Percentiles rank a stretch among this genome's conserved stretches.
phyloP scores from a whole-genome alignment of 2,797 vertebrate genomes.

The Thalassophryne amazonica region DNA sequence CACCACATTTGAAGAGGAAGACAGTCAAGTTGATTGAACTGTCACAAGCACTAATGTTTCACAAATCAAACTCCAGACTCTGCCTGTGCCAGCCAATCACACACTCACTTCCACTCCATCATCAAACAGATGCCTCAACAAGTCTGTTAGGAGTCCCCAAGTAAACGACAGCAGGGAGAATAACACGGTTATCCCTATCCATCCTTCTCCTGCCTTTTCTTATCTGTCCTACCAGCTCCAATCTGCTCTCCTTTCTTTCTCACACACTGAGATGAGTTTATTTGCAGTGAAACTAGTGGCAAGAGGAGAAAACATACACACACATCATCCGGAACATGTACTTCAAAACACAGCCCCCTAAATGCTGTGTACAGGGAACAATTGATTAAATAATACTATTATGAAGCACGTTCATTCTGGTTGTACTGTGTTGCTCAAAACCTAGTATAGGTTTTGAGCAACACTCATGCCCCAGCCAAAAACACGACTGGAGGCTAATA shows the following conservation, averaged over 20 bases:
- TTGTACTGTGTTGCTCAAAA: no score
- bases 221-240: slow-evolving; percentile 30
- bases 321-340: slow-evolving; percentile 15
- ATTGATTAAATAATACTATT: no score
- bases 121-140: slow-evolving; percentile 52
- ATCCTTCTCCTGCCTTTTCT: slow-evolving; percentile 4
- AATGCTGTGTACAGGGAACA: no score
- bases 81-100: slow-evolving; percentile 39
- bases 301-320: background rate
- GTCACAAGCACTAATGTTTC: slow-evolving; percentile 1
- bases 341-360: no score
- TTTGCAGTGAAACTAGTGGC: slow-evolving; percentile 7
- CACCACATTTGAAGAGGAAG: no score
- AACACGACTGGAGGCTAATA: no score
- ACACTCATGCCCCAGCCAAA: no score
- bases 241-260: background rate
- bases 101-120: slow-evolving; percentile 53
- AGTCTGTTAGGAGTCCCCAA: slow-evolving; percentile 39
- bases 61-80: slow-evolving; percentile 19
- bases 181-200: background rate
- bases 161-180: slow-evolving; percentile 33
- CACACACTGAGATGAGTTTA: background rate
- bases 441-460: no score
- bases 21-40: background rate
- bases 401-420: no score